Conservation (phyloP, 1,140 invertebrate genomes). For the Sinonovacula constricta region DNA sequence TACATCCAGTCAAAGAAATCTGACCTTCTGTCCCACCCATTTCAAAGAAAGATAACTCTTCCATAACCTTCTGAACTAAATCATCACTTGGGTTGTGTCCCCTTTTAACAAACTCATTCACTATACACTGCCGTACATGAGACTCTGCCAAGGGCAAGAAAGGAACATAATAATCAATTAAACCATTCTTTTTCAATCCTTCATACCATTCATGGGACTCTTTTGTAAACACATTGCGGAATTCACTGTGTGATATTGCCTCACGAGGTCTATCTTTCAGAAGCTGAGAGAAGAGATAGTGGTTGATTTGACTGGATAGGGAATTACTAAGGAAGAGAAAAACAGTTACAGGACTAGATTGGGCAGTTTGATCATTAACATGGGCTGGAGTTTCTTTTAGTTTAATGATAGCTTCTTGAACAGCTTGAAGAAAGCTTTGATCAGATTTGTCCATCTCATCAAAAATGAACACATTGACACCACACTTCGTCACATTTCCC, state of each 20-base stretch:
- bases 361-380: neutral
- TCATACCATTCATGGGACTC: slow-evolving; percentile 58
- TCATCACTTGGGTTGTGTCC: slow-evolving; percentile 54
- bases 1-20: slow-evolving; percentile 71
- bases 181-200: slow-evolving; percentile 87
- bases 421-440: slow-evolving; percentile 55
- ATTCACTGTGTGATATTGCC: slow-evolving; percentile 48
- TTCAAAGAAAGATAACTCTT: slow-evolving; percentile 65
- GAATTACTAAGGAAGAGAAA: slow-evolving; percentile 71
- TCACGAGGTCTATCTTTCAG: slow-evolving; percentile 49
- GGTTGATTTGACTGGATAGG: slow-evolving; percentile 65
- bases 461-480: slow-evolving; percentile 69
- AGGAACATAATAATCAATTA: slow-evolving; percentile 95
- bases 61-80: slow-evolving; percentile 55
- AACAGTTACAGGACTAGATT: slow-evolving; percentile 41
- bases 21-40: slow-evolving; percentile 42
- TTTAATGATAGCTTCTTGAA: slow-evolving; percentile 47
- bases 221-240: slow-evolving; percentile 55
- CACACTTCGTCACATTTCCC: slow-evolving; percentile 64
- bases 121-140: slow-evolving; percentile 88
- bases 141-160: slow-evolving; percentile 93
- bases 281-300: slow-evolving; percentile 60
- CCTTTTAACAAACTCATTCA: slow-evolving; percentile 76
- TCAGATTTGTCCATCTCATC: slow-evolving; percentile 74
- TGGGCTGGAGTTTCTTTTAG: neutral